A percentile compares a stretch with the other conserved stretches of the same genome.
Conservation (phyloP, 1,140 invertebrate species). For the Drosophila obscura region DNA sequence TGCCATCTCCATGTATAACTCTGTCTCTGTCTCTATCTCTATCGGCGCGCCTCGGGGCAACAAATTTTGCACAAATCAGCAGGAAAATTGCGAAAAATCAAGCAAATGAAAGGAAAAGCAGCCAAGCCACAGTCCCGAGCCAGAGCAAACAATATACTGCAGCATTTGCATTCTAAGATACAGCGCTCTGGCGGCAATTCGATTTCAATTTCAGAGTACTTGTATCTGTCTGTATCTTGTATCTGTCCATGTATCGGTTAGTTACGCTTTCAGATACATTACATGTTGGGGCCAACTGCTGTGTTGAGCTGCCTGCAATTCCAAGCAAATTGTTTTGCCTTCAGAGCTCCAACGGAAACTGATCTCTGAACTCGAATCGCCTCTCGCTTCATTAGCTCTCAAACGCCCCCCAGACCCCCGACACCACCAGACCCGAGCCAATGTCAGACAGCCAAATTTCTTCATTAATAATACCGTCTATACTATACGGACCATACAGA, state of each 20-base stretch:
- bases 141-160: conserved; percentile 42
- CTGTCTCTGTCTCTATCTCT: no score
- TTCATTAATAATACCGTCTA: conserved; percentile 53
- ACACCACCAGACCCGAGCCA: conserved; percentile 21
- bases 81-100: conserved; percentile 52
- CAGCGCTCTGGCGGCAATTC: conserved; percentile 49
- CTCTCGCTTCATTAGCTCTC: conserved; percentile 47
- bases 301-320: conserved; percentile 26
- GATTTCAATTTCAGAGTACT: conserved; percentile 60
- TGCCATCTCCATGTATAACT: neutral
- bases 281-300: conserved; percentile 53
- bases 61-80: conserved; percentile 66
- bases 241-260: conserved; percentile 1
- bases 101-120: conserved; percentile 41
- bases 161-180: conserved; percentile 61
- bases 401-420: conserved; percentile 2
- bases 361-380: conserved; percentile 25
- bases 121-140: neutral
- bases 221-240: conserved; percentile 21
- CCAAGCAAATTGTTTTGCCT: conserved; percentile 42
- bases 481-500: neutral
- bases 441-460: conserved; percentile 47
- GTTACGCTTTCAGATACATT: conserved; percentile 39
- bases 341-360: conserved; percentile 37
- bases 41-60: neutral